These are phyloP conservation scores for Epizoanthus ramosus DNA, from an alignment of 92 coral and sea anemone species.

Conservation along the genomic window DNA sequence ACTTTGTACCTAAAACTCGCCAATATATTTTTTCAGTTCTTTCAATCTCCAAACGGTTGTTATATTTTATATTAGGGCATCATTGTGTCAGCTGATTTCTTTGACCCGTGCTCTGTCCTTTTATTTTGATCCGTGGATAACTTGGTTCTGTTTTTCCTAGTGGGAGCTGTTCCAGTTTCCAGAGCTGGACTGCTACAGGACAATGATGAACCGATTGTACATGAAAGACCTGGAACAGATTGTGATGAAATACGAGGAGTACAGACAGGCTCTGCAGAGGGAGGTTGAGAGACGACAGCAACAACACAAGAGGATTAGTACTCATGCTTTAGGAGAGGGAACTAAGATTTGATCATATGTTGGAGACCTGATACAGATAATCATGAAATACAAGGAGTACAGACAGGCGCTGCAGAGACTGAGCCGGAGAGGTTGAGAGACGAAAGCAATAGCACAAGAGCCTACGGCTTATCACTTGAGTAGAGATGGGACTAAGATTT, in stretches of 20 bases:
- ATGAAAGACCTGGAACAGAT: slow-evolving; percentile 91
- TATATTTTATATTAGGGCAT: too few species aligned
- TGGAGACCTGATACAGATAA: slow-evolving; percentile 82
- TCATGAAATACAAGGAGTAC: slow-evolving; percentile 85
- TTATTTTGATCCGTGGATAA: too few species aligned
- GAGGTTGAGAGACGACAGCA: slow-evolving; percentile 72
- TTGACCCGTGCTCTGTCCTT: too few species aligned
- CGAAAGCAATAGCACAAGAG: slow-evolving; percentile 57
- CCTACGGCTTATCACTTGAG: too few species aligned
- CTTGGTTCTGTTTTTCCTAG: slow-evolving; percentile 40
- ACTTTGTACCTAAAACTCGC: too few species aligned
- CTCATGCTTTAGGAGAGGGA: neutral
- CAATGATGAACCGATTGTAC: slow-evolving; percentile 88
- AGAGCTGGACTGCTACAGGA: slow-evolving; percentile 94
- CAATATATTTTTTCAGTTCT: too few species aligned
- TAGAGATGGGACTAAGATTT: slow-evolving; percentile 12
- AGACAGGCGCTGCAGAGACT: slow-evolving; percentile 82
- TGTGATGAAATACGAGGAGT: slow-evolving; percentile 89
- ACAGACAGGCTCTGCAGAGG: slow-evolving; percentile 86
- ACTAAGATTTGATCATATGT: neutral
- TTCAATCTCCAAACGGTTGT: too few species aligned
- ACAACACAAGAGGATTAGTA: slow-evolving; percentile 26
- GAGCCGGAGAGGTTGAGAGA: slow-evolving; percentile 52
- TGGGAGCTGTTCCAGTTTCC: slow-evolving; percentile 97
- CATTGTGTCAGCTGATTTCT: too few species aligned